Percentiles rank a stretch among this genome's conserved stretches.
phyloP scores from a whole-genome alignment of 2,888 invertebrate species.

The Coleophora deauratella region DNA sequence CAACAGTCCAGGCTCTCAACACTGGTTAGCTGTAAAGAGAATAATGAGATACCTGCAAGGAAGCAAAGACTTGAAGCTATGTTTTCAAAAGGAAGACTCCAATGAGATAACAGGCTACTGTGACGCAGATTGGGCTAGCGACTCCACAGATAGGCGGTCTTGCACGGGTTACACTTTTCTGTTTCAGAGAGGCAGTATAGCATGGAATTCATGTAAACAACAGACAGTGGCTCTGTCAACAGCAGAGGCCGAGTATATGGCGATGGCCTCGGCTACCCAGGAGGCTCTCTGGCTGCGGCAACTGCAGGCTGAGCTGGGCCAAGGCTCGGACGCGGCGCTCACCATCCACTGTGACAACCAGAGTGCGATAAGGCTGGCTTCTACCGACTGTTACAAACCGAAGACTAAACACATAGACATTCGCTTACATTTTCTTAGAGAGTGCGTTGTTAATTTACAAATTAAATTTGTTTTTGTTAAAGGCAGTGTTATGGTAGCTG shows the following conservation, averaged over 20 bases:
- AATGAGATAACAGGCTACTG: constrained; percentile 9
- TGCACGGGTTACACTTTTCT: constrained; percentile 15
- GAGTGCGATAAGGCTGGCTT: constrained; percentile 17
- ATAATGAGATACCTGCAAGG: not conserved
- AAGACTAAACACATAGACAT: constrained; percentile 18
- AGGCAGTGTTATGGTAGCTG: constrained; percentile 12
- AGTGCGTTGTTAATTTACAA: constrained; percentile 8
- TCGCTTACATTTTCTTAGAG: constrained; percentile 15
- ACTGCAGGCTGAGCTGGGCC: too few species aligned
- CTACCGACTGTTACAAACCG: constrained; percentile 7
- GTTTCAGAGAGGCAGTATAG: constrained; percentile 14
- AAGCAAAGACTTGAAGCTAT: not conserved
- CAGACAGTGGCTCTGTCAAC: constrained; percentile 17
- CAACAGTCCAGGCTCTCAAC: not conserved
- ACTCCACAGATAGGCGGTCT: constrained; percentile 12
- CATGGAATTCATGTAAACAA: too few species aligned
- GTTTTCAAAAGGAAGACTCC: not conserved
- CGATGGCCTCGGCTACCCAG: constrained; percentile 8
- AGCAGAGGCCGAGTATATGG: constrained; percentile 17
- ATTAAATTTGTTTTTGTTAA: constrained; percentile 8
- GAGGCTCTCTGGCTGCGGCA: constrained; percentile 4
- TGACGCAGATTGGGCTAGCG: too few species aligned
- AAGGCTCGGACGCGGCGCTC: too few species aligned
- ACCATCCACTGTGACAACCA: constrained; percentile 19
- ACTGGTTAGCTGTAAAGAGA: not conserved